Conservation (phyloP, 2,797 vertebrate species). For the Eutrigla gurnardus region DNA sequence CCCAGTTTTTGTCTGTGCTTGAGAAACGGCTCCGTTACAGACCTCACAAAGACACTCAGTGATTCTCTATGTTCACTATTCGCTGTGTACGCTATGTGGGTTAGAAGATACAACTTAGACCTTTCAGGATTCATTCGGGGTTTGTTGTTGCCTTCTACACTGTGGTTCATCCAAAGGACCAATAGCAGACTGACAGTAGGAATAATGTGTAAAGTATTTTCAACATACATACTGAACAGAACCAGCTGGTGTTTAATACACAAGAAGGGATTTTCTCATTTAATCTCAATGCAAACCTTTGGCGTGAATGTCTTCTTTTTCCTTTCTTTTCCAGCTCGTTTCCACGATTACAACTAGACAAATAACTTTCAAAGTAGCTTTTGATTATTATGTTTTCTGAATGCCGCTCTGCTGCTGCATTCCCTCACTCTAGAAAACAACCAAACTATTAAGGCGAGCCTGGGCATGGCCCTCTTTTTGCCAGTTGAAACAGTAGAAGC, state of each 20-base stretch:
- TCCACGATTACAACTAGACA: background rate
- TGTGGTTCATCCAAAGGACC: no score
- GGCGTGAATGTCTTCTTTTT: background rate
- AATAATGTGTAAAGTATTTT: slow-evolving; percentile 1
- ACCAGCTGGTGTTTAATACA: background rate
- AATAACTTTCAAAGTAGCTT: background rate
- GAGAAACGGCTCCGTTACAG: slow-evolving; percentile 57
- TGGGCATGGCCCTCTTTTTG: slow-evolving; percentile 19
- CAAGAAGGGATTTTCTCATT: background rate
- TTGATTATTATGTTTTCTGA: background rate
- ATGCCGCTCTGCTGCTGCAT: background rate
- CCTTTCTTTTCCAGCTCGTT: background rate
- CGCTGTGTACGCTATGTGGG: background rate
- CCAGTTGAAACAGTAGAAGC: slow-evolving; percentile 4
- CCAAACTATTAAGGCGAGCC: background rate
- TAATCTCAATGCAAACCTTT: background rate
- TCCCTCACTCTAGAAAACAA: slow-evolving; percentile 13
- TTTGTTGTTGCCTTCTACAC: background rate
- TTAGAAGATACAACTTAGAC: slow-evolving; percentile 1
- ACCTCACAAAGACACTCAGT: slow-evolving; percentile 33
- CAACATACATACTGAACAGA: background rate
- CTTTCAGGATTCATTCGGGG: slow-evolving; percentile 12
- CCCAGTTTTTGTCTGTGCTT: slow-evolving; percentile 74
- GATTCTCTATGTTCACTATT: slow-evolving; percentile 10
- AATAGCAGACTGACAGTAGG: background rate